phyloP scores from a whole-genome alignment of 2,797 vertebrate genomes.

The Amazona finschi region DNA sequence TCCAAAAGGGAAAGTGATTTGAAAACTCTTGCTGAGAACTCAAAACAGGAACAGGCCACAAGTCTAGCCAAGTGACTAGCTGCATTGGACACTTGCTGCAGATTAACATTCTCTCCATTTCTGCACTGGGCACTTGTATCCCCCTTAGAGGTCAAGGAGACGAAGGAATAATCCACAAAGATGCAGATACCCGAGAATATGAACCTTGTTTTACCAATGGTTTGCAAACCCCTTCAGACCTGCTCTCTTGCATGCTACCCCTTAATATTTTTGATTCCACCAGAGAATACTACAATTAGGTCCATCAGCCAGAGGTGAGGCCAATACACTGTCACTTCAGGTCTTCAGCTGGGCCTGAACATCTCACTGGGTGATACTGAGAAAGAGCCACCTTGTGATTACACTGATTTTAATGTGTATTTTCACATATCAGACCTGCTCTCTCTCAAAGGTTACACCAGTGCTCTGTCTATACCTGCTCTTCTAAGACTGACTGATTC shows the following conservation, averaged over 20 bases:
- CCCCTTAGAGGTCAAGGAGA: not conserved
- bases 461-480: not conserved
- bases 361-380: not conserved
- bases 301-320: not conserved
- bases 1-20: conserved; percentile 26
- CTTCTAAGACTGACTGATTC: not conserved
- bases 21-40: not conserved
- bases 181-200: not conserved
- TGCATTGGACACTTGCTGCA: not conserved
- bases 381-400: not conserved
- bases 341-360: not conserved
- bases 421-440: not conserved
- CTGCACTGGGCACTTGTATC: not conserved
- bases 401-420: not conserved
- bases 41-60: not conserved
- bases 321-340: not conserved
- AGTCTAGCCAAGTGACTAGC: not conserved
- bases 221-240: not conserved
- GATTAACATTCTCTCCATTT: not conserved
- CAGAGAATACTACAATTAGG: not conserved
- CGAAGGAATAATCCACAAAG: not conserved
- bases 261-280: not conserved
- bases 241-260: not conserved
- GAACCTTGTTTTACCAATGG: not conserved
- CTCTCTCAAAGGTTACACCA: not conserved